Evolutionary conservation across 2,113 vertebrate genomes (phyloP).

Genomic region (Psammodynastes pulverulentus): DNA sequence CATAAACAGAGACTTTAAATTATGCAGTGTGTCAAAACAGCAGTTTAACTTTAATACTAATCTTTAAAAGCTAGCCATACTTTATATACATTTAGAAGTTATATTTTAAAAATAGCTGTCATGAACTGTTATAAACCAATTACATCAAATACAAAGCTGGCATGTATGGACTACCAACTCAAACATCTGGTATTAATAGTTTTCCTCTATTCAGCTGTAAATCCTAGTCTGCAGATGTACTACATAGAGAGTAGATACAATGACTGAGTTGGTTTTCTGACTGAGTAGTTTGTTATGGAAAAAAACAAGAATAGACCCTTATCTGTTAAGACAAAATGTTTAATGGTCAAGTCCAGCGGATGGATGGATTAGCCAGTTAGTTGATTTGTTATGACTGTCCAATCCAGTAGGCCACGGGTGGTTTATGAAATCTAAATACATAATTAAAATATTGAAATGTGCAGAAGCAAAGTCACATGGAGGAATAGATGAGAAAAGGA

Average conservation of each 20-base stretch:
- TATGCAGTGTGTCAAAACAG: background rate
- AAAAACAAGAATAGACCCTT: background rate
- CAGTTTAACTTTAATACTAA: background rate
- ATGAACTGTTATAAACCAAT: background rate
- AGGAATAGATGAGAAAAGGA: background rate
- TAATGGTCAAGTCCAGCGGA: background rate
- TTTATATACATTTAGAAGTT: background rate
- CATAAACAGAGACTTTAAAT: background rate
- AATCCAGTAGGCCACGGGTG: background rate
- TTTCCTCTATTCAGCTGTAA: slow-evolving; percentile 1
- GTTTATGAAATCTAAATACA: background rate
- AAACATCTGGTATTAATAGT: background rate
- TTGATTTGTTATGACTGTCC: background rate
- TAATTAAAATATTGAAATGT: background rate
- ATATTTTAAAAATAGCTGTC: background rate
- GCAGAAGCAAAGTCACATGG: background rate
- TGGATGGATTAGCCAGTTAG: background rate
- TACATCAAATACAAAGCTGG: background rate
- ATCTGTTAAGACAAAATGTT: background rate
- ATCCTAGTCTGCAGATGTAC: background rate
- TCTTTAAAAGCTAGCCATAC: background rate
- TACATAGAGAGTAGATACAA: background rate
- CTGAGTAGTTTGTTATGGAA: background rate
- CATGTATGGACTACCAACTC: background rate
- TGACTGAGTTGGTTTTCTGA: background rate